Base-by-base conservation (phyloP, 2,113 vertebrate genomes). In the Tragelaphus strepsiceros region DNA sequence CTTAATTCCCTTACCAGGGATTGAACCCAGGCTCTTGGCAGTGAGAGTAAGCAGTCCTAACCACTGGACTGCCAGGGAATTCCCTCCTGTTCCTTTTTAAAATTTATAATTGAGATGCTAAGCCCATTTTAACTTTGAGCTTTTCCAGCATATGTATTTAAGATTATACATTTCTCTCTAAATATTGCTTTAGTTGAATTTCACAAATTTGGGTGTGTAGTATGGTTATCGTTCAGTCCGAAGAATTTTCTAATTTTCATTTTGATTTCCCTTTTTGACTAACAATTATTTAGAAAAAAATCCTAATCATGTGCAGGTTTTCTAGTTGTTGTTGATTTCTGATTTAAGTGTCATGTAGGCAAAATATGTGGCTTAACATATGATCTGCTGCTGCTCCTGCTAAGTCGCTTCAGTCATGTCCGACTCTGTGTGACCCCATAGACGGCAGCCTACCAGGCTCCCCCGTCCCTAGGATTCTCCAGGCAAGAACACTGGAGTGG, bases 171-270 rank as follows among this genome's bases (percentile, higher is more conserved):
- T 87, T 92, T 51, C 85, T 71, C 22, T 61, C 30, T 91, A 61
- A 96, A 74, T 92, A 46, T 13, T 92, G 84, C 62, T 88, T 53
- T 83, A 74, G 26, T 83, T 88, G 77, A 83, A 53, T 53, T 16
- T 88, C 53, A 51, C 13, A 28, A 21, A 46, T 88, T 92, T 92
- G 88, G 14, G 28, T 88, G 53, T 61, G 43, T 82, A 53, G 5
- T 11, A 26, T 43, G 80, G 35, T 56, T 71, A 71, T 49, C 26
- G 7, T 74, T 53, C 54, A 86, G 35, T 53, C 26, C 17, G 61
- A 59, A 96, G 62, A 35, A 74, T 71, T 77, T 96, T 89, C n/a
- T 92, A n/a, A 81, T 71, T 77, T 96, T 92, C 77, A n/a, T 96
- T 93, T 89, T 93, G 46, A 64, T 86, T 94, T 94, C 19, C 53